Evolutionary conservation across 2,888 invertebrate species (phyloP).

Genomic region (Prosapia bicincta): DNA sequence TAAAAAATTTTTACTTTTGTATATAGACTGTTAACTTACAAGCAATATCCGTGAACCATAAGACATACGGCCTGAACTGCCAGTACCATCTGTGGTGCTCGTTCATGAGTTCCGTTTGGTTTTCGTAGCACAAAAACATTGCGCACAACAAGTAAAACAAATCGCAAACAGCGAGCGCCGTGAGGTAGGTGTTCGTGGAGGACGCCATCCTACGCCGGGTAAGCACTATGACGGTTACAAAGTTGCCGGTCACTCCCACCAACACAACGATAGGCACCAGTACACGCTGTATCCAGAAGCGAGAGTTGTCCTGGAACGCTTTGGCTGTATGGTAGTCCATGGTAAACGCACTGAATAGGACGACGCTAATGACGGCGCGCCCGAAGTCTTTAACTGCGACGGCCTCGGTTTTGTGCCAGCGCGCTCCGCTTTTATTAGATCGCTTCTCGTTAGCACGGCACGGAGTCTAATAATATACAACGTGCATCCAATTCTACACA

Average conservation of each 20-base stretch:
- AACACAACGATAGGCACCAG: conserved; percentile 61
- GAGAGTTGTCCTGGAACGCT: conserved; percentile 43
- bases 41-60: conserved; percentile 63
- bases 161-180: conserved; percentile 68
- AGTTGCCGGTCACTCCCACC: conserved; percentile 66
- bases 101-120: conserved; percentile 55
- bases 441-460: neutral
- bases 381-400: neutral
- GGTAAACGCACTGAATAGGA: neutral
- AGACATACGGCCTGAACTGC: conserved; percentile 54
- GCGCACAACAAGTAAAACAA: conserved; percentile 64
- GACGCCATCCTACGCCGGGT: conserved; percentile 64
- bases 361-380: neutral
- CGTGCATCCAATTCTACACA: no score
- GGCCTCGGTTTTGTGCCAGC: neutral
- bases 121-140: conserved; percentile 58
- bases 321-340: neutral
- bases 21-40: no score
- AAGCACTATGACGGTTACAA: conserved; percentile 53
- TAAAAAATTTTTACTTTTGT: no score
- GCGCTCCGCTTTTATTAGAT: neutral
- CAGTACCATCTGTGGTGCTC: conserved; percentile 55
- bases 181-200: conserved; percentile 71
- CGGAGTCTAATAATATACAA: neutral
- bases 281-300: conserved; percentile 58